Evolutionary conservation across 1,140 invertebrate genomes (phyloP), one percentile per base, ranked within the genome.

Genomic region (Pogonomyrmex barbatus): DNA sequence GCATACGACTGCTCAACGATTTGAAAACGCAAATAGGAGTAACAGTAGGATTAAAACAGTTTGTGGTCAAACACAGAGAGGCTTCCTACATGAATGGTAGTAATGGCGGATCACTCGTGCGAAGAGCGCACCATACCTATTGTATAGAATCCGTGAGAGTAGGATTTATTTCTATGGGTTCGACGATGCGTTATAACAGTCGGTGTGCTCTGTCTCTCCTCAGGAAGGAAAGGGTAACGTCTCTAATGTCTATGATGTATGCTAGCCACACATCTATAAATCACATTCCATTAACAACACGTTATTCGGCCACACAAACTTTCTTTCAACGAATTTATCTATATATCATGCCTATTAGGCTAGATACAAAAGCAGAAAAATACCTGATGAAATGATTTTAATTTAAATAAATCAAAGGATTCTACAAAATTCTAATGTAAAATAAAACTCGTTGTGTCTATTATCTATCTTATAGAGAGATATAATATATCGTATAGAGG

Each of bases 11-110:
- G 88, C 67, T 79, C 86, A 79, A 89, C 83, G 90, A 91, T 88
- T 87, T 85, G 90, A 86, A 87, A 91, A 88, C 86, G 85, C 88
- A 91, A 91, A 91, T 91, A 91, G 85, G 50, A 91, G 90, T 91
- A 91, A 91, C 88, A 91, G 90, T 83, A 86, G 90, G 90, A 91
- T 91, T 91, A 91, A 91, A 91, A 91, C 90, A 89, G 90, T 91
- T 91, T 91, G 90, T 91, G 90, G 90, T 91, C 88, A 91, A 91
- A 91, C 88, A 91, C 82, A 91, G 90, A 91, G 90, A 88, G 88
- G 83, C 73, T 12, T 78, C 68, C 88, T 65, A 39, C 62, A 47
- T 87, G 88, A 91, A 91, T 85, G 70, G 85, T 81, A 79, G 90
- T 88, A 91, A 91, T 89, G 90, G 47, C 70, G 70, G 88, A 88